phyloP scores from a whole-genome alignment of 2,797 vertebrate species.

The Sitta carolinensis region DNA sequence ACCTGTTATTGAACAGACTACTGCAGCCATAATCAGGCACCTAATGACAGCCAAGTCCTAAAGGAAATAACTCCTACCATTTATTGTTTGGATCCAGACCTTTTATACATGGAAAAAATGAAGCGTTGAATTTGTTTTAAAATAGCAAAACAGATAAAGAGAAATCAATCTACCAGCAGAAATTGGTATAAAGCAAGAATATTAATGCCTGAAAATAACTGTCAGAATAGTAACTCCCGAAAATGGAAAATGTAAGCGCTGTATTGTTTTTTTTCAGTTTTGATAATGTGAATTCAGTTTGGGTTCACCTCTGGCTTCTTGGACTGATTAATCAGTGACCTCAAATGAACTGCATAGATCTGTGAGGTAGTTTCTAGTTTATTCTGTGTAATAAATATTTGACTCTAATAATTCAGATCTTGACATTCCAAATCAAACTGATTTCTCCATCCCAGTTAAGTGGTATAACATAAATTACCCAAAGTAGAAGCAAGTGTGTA shows the following conservation, averaged over 20 bases:
- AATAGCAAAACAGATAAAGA: neutral
- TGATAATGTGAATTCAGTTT: neutral
- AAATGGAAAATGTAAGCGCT: neutral
- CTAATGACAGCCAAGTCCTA: neutral
- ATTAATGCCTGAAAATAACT: neutral
- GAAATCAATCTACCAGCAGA: neutral
- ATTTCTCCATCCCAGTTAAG: neutral
- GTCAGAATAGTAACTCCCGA: neutral
- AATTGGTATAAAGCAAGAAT: neutral
- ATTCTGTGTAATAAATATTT: conserved; percentile 12
- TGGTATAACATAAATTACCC: neutral
- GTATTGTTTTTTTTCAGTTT: neutral
- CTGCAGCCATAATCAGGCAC: conserved; percentile 7
- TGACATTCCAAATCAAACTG: neutral
- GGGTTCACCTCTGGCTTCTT: neutral
- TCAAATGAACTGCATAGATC: conserved; percentile 1
- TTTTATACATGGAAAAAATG: neutral
- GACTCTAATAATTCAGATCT: neutral
- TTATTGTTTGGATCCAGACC: neutral
- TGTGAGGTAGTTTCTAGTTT: neutral
- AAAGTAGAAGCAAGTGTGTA: neutral
- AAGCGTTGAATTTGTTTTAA: neutral
- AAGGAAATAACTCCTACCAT: neutral
- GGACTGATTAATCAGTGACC: neutral
- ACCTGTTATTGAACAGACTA: conserved; percentile 48